Percentiles rank a stretch among this genome's conserved stretches.
Conservation (phyloP, 2,797 vertebrate species). For the Mastacembelus armatus region DNA sequence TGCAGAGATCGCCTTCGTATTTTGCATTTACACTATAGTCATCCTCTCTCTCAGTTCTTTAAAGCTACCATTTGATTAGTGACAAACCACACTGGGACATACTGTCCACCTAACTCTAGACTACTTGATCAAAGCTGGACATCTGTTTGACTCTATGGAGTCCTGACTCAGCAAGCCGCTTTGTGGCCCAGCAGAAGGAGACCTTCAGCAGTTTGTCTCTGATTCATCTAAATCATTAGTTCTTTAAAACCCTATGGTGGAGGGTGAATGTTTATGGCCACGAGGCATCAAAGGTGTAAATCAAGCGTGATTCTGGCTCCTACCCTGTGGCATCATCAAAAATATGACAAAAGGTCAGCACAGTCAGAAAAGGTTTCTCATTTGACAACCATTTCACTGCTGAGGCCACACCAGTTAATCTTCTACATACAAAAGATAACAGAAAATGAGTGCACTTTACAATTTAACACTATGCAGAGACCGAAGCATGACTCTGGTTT, state of each 20-base stretch:
- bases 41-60: neutral
- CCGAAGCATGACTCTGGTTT: neutral
- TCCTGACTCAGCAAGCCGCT: slow-evolving; percentile 67
- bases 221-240: slow-evolving; percentile 75
- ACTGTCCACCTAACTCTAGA: neutral
- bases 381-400: slow-evolving; percentile 25
- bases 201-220: slow-evolving; percentile 73
- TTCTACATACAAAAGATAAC: slow-evolving; percentile 24
- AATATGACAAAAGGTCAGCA: slow-evolving; percentile 60
- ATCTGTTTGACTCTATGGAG: slow-evolving; percentile 29
- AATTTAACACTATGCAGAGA: neutral
- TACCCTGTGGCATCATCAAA: slow-evolving; percentile 52
- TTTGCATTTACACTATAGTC: too few species aligned
- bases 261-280: slow-evolving; percentile 58
- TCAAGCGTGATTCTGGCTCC: slow-evolving; percentile 31
- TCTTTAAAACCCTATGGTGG: slow-evolving; percentile 61
- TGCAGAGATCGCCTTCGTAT: slow-evolving; percentile 11
- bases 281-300: slow-evolving; percentile 70
- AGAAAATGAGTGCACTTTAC: slow-evolving; percentile 29
- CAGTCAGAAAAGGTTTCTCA: slow-evolving; percentile 43
- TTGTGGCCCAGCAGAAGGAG: slow-evolving; percentile 61
- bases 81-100: slow-evolving; percentile 15
- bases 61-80: neutral
- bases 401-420: slow-evolving; percentile 53
- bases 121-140: slow-evolving; percentile 21